Evolutionary conservation across 92 coral and sea anemone genomes (phyloP).

Genomic region (Epizoanthus scotinus): DNA sequence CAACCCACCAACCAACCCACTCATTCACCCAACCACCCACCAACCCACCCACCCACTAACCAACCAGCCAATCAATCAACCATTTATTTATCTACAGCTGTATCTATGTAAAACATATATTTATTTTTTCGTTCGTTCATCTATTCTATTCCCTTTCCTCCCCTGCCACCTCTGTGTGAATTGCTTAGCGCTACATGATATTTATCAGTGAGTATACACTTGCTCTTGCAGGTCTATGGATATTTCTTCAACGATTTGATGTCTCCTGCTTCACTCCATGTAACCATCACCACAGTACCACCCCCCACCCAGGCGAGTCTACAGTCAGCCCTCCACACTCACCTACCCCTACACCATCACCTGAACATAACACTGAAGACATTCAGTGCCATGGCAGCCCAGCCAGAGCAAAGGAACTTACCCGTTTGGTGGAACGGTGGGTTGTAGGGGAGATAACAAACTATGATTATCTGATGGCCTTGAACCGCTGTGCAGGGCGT

Average conservation of each 20-base stretch:
- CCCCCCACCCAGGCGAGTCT: background rate
- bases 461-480: conserved; percentile 89
- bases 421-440: conserved; percentile 76
- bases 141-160: too few species aligned
- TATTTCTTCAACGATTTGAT: conserved; percentile 36
- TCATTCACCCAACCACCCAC: too few species aligned
- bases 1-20: too few species aligned
- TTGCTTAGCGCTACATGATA: background rate
- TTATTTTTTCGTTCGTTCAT: too few species aligned
- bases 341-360: background rate
- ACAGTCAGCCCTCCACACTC: background rate
- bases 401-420: conserved; percentile 50
- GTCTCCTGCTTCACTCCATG: conserved; percentile 10
- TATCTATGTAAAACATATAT: too few species aligned
- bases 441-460: conserved; percentile 76
- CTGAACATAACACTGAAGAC: background rate
- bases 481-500: conserved; percentile 86
- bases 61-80: too few species aligned
- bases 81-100: too few species aligned
- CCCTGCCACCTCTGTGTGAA: too few species aligned
- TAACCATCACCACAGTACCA: conserved; percentile 1
- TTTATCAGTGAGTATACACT: background rate
- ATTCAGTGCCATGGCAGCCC: conserved; percentile 4
- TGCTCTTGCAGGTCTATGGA: conserved; percentile 20
- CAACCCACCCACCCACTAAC: too few species aligned